Conservation (phyloP, 1,140 invertebrate genomes). For the Saccostrea glomerata region DNA sequence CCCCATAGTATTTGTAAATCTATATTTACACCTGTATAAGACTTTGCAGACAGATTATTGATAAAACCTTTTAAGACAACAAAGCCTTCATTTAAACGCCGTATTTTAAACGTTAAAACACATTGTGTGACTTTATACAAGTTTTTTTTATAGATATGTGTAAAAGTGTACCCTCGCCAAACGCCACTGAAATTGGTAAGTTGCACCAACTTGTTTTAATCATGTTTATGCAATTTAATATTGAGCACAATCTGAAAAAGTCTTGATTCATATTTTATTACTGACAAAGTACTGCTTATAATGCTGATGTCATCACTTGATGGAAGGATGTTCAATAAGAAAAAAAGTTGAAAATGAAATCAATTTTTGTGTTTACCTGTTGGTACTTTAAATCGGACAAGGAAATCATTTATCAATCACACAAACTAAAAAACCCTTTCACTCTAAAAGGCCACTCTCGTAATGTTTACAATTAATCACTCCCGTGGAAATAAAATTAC, state of each 20-base stretch:
- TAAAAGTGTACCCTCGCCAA: neutral
- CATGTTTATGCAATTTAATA: neutral
- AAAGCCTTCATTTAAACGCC: neutral
- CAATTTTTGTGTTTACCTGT: neutral
- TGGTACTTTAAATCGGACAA: too few species aligned
- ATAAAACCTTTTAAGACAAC: neutral
- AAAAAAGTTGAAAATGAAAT: neutral
- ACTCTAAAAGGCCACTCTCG: neutral
- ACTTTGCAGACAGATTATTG: constrained; percentile 22
- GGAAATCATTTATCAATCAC: neutral
- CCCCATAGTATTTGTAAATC: neutral
- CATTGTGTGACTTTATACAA: neutral
- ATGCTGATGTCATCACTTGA: neutral
- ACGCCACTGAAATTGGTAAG: neutral
- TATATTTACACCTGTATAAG: constrained; percentile 9
- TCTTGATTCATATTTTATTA: neutral
- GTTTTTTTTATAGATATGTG: neutral
- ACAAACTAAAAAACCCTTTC: neutral
- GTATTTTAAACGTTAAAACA: neutral
- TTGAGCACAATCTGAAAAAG: neutral
- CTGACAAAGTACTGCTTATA: neutral
- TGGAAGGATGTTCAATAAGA: neutral
- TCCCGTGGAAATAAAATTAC: neutral
- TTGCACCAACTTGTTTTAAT: neutral
- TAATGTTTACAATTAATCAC: neutral